Base-by-base conservation (phyloP, 2,888 invertebrate species). In the Phragmatobia fuliginosa region DNA sequence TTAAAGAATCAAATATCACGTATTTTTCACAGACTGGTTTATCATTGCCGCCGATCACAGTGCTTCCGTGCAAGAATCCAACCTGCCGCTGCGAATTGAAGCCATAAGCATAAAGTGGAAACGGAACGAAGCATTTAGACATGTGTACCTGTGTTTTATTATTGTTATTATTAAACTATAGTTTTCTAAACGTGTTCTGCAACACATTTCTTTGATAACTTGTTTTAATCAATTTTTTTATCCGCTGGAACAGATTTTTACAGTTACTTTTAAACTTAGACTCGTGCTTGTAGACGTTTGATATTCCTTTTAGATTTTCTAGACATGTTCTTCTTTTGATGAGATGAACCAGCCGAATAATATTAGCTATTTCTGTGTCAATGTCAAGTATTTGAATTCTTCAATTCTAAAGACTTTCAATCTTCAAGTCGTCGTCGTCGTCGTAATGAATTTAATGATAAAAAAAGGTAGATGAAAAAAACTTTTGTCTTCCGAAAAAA, bases 91-190 rank as follows among this genome's bases (percentile, higher is more conserved):
- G 90, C 78, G 78, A 75, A 1, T 68, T 85, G 62, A 87, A 87
- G 75, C 3, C 60, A 31, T 32, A 25, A 38, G 66, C 59, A 18
- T 25, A 33, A 58, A n/a, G 25, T 56, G 58, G 62, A 80, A 89
- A 88, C 88, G 71, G 88, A 87, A 88, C 83, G 10, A 82, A 58
- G 18, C 16, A 10, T 73, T 75, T 86, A 86, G 73, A 90, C 89
- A 89, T 89, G 89, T 83, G 86, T 77, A 79, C 77, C 80, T 82
- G 82, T 85, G 81, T 86, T 86, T 85, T 87, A 86, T 72, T 80
- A 81, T 76, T 72, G 75, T 81, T 75, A 74, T 78, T 75, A 73
- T 76, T 68, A 41, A 59, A 56, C 25, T 4, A 25, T 33, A 25
- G 52, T 16, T 58, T 36, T 38, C 11, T 38, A 38, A 33, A 64